Evolutionary conservation across 1,140 invertebrate species (phyloP).

Genomic region (Steinernema khuongi): DNA sequence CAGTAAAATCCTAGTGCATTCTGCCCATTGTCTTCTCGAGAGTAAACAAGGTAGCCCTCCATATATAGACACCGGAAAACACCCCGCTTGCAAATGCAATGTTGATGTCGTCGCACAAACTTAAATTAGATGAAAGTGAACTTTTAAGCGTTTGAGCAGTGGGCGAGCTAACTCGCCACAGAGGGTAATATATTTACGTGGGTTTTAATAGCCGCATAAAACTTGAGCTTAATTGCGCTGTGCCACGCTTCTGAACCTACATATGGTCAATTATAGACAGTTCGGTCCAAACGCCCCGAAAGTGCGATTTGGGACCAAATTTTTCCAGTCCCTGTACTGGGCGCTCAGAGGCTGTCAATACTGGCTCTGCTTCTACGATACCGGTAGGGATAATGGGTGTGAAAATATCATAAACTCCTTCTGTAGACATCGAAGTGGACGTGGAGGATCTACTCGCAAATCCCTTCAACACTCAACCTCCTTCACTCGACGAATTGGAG

Average conservation of each 20-base stretch:
- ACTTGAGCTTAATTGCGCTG: not conserved
- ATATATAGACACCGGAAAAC: no score
- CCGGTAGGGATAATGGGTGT: constrained; percentile 31
- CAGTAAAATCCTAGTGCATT: no score
- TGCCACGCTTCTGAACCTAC: not conserved
- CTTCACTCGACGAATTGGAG: constrained; percentile 43
- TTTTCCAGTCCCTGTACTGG: constrained; percentile 42
- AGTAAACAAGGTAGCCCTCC: no score
- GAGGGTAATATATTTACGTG: no score
- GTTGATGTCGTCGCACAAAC: no score
- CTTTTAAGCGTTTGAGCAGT: no score
- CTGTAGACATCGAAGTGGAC: constrained; percentile 46
- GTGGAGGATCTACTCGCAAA: constrained; percentile 45
- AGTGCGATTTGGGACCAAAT: constrained; percentile 19
- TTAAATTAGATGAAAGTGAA: no score
- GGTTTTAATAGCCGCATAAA: no score
- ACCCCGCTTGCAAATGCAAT: no score
- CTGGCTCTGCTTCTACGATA: constrained; percentile 46
- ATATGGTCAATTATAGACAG: not conserved
- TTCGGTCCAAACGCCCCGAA: not conserved
- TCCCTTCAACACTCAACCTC: constrained; percentile 49
- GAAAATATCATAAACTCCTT: not conserved
- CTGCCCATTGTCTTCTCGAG: no score
- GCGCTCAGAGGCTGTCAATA: constrained; percentile 42
- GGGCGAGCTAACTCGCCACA: no score